A percentile compares a stretch with the other conserved stretches of the same genome.
Evolutionary conservation across 2,888 invertebrate species (phyloP).

Genomic region (Aproaerema taeniolella): DNA sequence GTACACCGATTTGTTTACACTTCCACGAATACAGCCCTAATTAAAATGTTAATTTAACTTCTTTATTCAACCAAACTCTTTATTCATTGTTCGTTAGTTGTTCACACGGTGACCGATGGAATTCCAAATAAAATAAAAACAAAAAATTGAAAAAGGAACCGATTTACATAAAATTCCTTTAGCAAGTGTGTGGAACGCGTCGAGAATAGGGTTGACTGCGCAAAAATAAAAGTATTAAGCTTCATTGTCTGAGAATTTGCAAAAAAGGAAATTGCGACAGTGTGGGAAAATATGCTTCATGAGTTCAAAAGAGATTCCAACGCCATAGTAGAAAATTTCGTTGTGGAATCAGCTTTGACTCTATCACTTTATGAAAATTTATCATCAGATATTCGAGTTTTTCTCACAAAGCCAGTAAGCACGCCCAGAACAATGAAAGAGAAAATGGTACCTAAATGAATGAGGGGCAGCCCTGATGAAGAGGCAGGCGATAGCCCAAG

Average conservation of each 20-base stretch:
- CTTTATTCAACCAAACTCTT: not conserved
- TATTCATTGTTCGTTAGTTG: conserved; percentile 29
- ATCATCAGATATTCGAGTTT: too few relatives aligned
- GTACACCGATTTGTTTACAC: conserved; percentile 9
- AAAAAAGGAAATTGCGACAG: too few relatives aligned
- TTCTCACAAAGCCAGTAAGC: too few relatives aligned
- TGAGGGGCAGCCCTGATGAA: too few relatives aligned
- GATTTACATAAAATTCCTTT: conserved; percentile 66
- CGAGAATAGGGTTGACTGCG: conserved; percentile 15
- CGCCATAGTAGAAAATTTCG: too few relatives aligned
- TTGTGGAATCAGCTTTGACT: too few relatives aligned
- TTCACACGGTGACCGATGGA: conserved; percentile 44
- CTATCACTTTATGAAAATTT: too few relatives aligned
- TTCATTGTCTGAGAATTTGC: too few relatives aligned
- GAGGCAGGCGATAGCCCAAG: conserved; percentile 2
- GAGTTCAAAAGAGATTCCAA: too few relatives aligned
- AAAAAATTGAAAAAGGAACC: conserved; percentile 31
- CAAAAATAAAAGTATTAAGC: too few relatives aligned
- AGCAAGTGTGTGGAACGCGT: conserved; percentile 27
- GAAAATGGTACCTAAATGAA: too few relatives aligned
- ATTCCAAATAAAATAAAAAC: conserved; percentile 38
- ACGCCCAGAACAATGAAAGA: not conserved
- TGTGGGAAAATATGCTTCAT: too few relatives aligned
- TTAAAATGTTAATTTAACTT: conserved; percentile 4
- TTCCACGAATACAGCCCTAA: conserved; percentile 4